Evolutionary conservation across 2,888 invertebrate species (phyloP).

Genomic region (Hypselothyrea guttata): DNA sequence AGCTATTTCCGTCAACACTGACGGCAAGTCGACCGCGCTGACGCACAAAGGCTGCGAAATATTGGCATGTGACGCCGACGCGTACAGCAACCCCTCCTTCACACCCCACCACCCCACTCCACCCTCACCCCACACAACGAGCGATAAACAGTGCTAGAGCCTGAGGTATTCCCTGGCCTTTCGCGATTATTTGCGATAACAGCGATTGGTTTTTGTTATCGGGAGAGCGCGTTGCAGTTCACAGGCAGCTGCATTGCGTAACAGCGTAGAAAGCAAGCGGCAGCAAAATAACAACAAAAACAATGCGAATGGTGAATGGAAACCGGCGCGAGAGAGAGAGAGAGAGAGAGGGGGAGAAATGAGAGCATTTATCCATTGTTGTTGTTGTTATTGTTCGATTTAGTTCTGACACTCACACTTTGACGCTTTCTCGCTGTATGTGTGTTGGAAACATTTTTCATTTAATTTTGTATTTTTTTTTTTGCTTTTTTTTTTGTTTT

Average conservation of each 20-base stretch:
- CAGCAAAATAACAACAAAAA: conserved; percentile 42
- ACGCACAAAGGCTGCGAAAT: conserved; percentile 60
- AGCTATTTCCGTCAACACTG: no score
- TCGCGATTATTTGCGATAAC: conserved; percentile 41
- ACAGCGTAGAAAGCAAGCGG: conserved; percentile 8
- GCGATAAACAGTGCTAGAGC: conserved; percentile 8
- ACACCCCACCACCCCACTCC: background rate
- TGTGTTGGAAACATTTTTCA: conserved; percentile 37
- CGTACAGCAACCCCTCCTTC: background rate
- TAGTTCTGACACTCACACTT: conserved; percentile 15
- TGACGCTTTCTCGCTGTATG: conserved; percentile 14
- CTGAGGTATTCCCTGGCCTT: conserved; percentile 61
- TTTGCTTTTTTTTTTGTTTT: conserved; percentile 18
- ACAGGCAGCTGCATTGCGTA: conserved; percentile 46
- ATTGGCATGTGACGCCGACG: conserved; percentile 60
- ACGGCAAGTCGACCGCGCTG: conserved; percentile 30
- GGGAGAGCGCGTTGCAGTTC: conserved; percentile 36
- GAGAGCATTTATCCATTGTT: conserved; percentile 18
- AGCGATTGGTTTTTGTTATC: conserved; percentile 34
- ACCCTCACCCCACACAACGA: no score
- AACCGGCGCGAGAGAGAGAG: conserved; percentile 39
- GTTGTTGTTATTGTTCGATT: conserved; percentile 12
- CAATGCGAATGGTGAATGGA: conserved; percentile 44
- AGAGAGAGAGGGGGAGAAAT: conserved; percentile 7
- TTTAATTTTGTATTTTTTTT: conserved; percentile 28